These are phyloP conservation scores for Hassar affinis DNA, from an alignment of 2,113 vertebrate species.

Conservation along the genomic window DNA sequence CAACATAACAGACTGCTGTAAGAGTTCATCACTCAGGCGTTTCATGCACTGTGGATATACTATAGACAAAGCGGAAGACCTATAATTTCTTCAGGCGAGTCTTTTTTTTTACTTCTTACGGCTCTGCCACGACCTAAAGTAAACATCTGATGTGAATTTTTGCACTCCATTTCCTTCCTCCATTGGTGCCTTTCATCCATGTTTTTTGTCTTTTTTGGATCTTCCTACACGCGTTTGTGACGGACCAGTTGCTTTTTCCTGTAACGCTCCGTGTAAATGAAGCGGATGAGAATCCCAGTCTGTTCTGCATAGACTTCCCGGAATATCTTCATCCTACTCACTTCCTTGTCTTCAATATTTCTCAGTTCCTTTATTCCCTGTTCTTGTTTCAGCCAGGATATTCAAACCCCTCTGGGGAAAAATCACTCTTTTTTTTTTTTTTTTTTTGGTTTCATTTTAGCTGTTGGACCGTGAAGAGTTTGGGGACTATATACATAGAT, in stretches of 20 bases:
- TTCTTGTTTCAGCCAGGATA: conserved; percentile 4
- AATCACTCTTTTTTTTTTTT: background rate
- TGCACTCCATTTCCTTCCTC: background rate
- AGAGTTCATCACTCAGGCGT: background rate
- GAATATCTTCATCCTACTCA: conserved; percentile 36
- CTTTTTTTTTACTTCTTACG: background rate
- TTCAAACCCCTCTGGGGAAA: background rate
- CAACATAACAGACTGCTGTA: background rate
- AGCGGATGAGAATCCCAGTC: conserved; percentile 27
- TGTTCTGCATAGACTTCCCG: conserved; percentile 27
- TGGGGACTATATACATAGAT: background rate
- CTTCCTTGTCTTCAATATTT: conserved; percentile 15
- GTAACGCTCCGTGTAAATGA: background rate
- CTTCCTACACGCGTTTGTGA: conserved; percentile 29
- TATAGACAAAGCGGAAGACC: background rate
- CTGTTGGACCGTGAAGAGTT: background rate
- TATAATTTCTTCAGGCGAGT: background rate
- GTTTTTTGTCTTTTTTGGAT: background rate
- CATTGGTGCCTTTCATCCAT: background rate
- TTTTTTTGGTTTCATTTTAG: too few species aligned
- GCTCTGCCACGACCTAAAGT: background rate
- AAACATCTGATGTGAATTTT: background rate
- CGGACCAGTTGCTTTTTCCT: conserved; percentile 33
- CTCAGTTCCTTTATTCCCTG: conserved; percentile 16
- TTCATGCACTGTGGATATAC: background rate